Conservation (phyloP, 1,140 invertebrate species). For the Cheumatopsyche charites region DNA sequence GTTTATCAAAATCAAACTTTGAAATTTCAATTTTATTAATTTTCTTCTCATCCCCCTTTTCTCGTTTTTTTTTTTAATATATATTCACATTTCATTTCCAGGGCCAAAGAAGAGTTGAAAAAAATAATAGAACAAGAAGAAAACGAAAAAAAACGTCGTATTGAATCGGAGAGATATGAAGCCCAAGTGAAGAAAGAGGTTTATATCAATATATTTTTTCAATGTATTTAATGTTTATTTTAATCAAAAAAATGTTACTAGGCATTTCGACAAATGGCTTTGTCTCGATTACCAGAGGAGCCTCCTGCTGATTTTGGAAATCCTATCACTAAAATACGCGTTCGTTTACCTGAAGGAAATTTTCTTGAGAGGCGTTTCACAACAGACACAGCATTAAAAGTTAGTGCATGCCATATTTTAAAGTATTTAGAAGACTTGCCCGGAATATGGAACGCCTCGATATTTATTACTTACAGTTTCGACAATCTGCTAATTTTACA, state of each 20-base stretch:
- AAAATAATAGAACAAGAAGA: slow-evolving; percentile 72
- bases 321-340: slow-evolving; percentile 73
- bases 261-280: slow-evolving; percentile 64
- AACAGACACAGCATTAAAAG: slow-evolving; percentile 68
- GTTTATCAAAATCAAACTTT: too few species aligned
- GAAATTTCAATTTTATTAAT: too few species aligned
- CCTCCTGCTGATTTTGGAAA: slow-evolving; percentile 63
- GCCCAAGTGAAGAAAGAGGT: slow-evolving; percentile 74
- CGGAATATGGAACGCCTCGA: neutral
- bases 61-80: neutral
- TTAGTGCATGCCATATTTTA: too few species aligned
- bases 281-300: slow-evolving; percentile 68
- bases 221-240: neutral
- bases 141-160: slow-evolving; percentile 68
- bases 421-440: neutral
- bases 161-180: slow-evolving; percentile 73
- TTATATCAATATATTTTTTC: slow-evolving; percentile 35
- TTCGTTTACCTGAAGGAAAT: slow-evolving; percentile 77
- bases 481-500: too few species aligned
- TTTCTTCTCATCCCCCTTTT: too few species aligned
- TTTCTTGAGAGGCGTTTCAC: slow-evolving; percentile 77
- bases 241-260: slow-evolving; percentile 45
- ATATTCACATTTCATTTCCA: slow-evolving; percentile 52
- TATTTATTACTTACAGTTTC: too few species aligned
- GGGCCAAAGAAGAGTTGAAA: slow-evolving; percentile 85